phyloP scores from a whole-genome alignment of 2,113 vertebrate species.

The Reinhardtius hippoglossoides region DNA sequence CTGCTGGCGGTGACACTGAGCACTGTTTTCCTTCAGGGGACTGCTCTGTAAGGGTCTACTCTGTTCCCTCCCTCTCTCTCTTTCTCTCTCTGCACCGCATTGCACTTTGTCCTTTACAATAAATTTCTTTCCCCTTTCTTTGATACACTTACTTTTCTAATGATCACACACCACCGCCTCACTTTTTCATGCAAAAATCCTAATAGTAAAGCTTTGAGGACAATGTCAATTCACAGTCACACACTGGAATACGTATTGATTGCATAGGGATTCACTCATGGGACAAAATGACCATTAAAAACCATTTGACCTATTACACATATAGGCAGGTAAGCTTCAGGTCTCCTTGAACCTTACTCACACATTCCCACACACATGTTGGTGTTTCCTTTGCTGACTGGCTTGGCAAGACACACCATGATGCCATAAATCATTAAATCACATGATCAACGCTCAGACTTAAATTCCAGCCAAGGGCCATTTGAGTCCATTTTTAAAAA shows the following conservation, averaged over 20 bases:
- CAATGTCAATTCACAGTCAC: constrained; percentile 26
- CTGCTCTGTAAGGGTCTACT: constrained; percentile 35
- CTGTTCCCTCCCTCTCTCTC: not conserved
- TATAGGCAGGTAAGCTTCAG: no score
- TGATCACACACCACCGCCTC: not conserved
- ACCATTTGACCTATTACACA: no score
- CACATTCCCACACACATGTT: no score
- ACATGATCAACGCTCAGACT: not conserved
- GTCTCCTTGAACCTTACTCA: no score
- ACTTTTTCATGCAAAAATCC: constrained; percentile 14
- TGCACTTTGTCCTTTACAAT: constrained; percentile 29
- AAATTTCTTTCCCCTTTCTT: not conserved
- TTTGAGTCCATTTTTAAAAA: no score
- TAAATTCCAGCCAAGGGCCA: not conserved
- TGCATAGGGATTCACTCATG: no score
- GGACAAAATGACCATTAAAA: no score
- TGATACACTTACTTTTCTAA: not conserved
- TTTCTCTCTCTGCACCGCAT: not conserved
- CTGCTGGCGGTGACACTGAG: constrained; percentile 51
- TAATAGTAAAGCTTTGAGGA: constrained; percentile 59
- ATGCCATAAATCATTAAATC: no score
- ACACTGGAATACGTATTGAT: not conserved
- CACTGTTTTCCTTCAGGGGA: constrained; percentile 50
- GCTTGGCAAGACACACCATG: no score
- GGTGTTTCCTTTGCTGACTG: no score